Evolutionary conservation across 2,797 vertebrate species (phyloP), one percentile per base, ranked within the genome.

Genomic region (Karalla daura): DNA sequence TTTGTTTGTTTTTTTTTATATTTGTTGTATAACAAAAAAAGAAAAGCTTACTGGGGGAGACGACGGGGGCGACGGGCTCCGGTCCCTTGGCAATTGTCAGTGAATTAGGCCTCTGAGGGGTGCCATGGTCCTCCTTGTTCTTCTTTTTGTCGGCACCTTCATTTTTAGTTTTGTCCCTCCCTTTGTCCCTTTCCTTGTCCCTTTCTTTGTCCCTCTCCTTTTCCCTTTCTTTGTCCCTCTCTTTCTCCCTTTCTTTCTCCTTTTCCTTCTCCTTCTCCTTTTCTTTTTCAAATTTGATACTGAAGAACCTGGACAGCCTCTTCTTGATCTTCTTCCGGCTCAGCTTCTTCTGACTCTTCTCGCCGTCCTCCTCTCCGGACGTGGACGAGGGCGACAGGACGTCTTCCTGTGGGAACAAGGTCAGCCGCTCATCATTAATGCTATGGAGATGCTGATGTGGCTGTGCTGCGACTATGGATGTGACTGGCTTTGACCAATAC

Each of bases 11-110:
- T n/a, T n/a, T n/a, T n/a, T n/a, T n/a, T n/a, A n/a, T n/a, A n/a
- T n/a, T n/a, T n/a, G n/a, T n/a, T n/a, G n/a, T n/a, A n/a, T n/a
- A n/a, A n/a, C n/a, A n/a, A n/a, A n/a, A n/a, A n/a, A n/a, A n/a
- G n/a, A n/a, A n/a, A n/a, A 18, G 35, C 90, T 89, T 81, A 94
- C 93, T 80, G 2, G 91, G 91, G 21, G 92, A 91, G 46, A 27
- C 1, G 0, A 43, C 0, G 0, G 33, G 3, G 0, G 44, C 24
- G 0, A 1, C 0, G 0, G 21, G 18, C 12, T 56, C 46, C 0
- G 5, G 0, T n/a, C 18, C 32, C 36, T 27, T 27, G 11, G 1
- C 7, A 0, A 81, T 0, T 2, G 45, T 0, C 21, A 86, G 35
- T 0, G 68, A 52, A 4, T 1, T 0, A 0, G 90, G 90, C 7